A percentile compares a stretch with the other conserved stretches of the same genome.
phyloP scores from a whole-genome alignment of 2,797 vertebrate genomes.

The Sebastes elongatus region DNA sequence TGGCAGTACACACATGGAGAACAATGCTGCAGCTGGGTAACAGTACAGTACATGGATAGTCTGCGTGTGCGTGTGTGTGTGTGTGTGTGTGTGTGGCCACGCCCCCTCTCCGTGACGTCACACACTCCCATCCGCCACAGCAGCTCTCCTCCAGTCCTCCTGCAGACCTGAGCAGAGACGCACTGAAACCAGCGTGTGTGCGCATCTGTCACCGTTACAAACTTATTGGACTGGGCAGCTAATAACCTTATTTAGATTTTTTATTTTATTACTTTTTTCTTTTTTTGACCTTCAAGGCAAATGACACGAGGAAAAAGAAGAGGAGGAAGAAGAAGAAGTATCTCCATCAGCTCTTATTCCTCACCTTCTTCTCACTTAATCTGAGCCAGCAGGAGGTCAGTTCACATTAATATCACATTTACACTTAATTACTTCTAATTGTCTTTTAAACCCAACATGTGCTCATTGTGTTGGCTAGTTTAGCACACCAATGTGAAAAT shows the following conservation, averaged over 20 bases:
- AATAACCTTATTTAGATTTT: neutral
- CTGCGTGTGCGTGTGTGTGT: neutral
- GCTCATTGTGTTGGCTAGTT: fast-evolving
- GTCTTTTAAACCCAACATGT: fast-evolving
- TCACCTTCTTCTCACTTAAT: neutral
- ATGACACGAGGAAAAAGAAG: constrained; percentile 5
- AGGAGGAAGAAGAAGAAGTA: neutral
- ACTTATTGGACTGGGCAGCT: neutral
- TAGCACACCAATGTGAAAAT: neutral
- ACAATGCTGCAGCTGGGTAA: too few relatives aligned
- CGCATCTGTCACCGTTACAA: neutral
- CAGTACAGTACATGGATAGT: neutral
- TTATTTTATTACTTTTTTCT: fast-evolving
- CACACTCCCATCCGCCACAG: neutral
- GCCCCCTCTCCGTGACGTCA: constrained; percentile 39
- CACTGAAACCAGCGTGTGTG: fast-evolving
- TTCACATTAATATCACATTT: neutral
- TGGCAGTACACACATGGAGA: neutral
- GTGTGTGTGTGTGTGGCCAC: constrained; percentile 2
- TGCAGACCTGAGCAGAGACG: constrained; percentile 9
- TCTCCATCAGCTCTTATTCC: constrained; percentile 8
- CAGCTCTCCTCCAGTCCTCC: constrained; percentile 16
- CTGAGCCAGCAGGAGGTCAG: constrained; percentile 50
- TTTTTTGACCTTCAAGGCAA: neutral
- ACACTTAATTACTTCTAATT: neutral